Evolutionary conservation across 2,797 vertebrate species (phyloP).

Genomic region (Poeciliopsis infans): DNA sequence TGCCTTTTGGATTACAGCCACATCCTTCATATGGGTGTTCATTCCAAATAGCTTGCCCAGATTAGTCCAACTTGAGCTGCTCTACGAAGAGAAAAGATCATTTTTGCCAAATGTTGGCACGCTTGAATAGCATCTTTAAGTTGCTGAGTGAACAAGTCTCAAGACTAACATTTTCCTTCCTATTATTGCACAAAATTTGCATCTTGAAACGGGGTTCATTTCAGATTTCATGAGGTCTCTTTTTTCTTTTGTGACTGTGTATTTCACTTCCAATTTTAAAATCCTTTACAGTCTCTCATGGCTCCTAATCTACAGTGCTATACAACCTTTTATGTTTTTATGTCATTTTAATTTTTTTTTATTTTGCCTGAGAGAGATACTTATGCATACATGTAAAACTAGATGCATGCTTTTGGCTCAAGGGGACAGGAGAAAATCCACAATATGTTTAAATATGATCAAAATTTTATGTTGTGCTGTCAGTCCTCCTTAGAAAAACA

Average conservation of each 20-base stretch:
- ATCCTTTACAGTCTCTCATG: slow-evolving; percentile 8
- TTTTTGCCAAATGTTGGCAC: slow-evolving; percentile 12
- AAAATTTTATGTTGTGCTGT: neutral
- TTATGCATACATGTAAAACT: neutral
- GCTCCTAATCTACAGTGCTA: slow-evolving; percentile 28
- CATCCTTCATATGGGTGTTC: slow-evolving; percentile 45
- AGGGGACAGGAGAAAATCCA: neutral
- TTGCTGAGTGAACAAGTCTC: slow-evolving; percentile 18
- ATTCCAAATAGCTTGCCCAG: slow-evolving; percentile 30
- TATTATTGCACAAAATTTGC: slow-evolving; percentile 16
- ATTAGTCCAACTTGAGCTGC: slow-evolving; percentile 34
- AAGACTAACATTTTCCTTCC: slow-evolving; percentile 2
- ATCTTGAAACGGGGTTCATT: slow-evolving; percentile 36
- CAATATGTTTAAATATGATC: neutral
- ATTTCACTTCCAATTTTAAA: slow-evolving; percentile 35
- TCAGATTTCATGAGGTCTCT: slow-evolving; percentile 39
- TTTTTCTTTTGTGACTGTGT: slow-evolving; percentile 16
- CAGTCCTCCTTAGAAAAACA: neutral
- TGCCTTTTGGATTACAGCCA: slow-evolving; percentile 51
- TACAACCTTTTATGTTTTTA: neutral
- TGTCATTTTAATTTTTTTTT: neutral
- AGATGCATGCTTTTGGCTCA: neutral
- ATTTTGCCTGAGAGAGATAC: neutral
- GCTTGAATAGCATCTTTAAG: slow-evolving; percentile 4
- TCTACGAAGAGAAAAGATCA: slow-evolving; percentile 24